These are phyloP conservation scores for Tolypeutes matacus DNA, from an alignment of 2,797 vertebrate genomes.

Conservation along the genomic window DNA sequence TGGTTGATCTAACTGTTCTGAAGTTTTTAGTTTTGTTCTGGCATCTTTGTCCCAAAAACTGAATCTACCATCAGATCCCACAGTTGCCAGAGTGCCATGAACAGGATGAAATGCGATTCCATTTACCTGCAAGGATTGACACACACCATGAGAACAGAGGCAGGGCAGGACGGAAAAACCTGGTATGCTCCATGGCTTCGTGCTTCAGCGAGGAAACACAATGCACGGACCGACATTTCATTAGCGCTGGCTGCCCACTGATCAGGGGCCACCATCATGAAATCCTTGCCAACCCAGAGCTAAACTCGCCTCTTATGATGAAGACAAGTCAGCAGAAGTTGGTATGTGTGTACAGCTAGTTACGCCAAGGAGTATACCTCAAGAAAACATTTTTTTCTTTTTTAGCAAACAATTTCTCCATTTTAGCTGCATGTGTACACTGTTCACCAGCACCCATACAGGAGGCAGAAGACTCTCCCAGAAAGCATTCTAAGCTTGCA, in stretches of 20 bases:
- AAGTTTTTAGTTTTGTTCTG: constrained; percentile 98
- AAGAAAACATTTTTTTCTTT: not conserved
- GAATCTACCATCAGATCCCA: constrained; percentile 98
- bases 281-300: not conserved
- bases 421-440: not conserved
- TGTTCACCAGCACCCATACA: accelerated
- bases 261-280: accelerated
- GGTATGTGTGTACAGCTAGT: accelerated
- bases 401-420: not conserved
- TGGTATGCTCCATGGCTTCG: not conserved
- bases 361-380: not conserved
- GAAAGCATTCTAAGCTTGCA: not conserved
- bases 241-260: not conserved
- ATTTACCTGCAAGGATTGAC: constrained; percentile 91
- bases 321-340: no score
- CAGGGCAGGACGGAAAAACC: accelerated
- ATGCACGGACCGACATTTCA: accelerated
- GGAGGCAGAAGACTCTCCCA: no score
- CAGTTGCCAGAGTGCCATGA: constrained; percentile 97
- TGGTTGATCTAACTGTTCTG: constrained; percentile 97
- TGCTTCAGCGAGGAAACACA: not conserved
- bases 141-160: accelerated
- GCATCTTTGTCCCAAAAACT: constrained; percentile 99
- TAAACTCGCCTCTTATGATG: accelerated
- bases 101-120: constrained; percentile 98